phyloP scores from a whole-genome alignment of 23 tunicate species.

The Phallusia fumigata region DNA sequence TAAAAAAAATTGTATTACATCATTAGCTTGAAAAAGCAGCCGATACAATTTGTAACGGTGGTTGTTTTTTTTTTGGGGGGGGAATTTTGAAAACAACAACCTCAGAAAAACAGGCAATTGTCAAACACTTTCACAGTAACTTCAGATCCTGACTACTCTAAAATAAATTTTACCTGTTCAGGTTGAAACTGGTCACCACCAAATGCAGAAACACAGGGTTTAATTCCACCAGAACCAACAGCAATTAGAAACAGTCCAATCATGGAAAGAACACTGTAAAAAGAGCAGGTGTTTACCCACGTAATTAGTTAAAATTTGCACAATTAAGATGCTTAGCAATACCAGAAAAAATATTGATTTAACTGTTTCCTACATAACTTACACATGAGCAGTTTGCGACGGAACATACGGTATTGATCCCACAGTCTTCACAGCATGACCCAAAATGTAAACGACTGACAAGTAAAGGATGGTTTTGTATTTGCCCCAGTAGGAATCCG shows the following conservation, averaged over 20 bases:
- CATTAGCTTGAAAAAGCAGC: too few species aligned
- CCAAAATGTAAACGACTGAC: constrained; percentile 76
- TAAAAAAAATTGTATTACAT: too few species aligned
- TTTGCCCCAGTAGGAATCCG: constrained; percentile 98
- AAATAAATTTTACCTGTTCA: constrained; percentile 56
- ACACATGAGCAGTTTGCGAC: constrained; percentile 77
- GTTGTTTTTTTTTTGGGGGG: too few species aligned
- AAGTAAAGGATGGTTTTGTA: constrained; percentile 83
- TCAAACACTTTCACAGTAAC: too few species aligned
- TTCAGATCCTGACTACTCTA: too few species aligned
- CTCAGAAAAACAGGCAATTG: too few species aligned
- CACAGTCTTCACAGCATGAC: constrained; percentile 63
- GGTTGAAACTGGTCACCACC: constrained; percentile 96
- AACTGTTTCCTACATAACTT: constrained; percentile 14
- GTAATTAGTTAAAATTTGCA: too few species aligned
- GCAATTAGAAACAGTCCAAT: constrained; percentile 82
- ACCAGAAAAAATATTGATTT: neutral
- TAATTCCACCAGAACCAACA: constrained; percentile 96
- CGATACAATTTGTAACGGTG: too few species aligned
- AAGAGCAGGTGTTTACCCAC: neutral
- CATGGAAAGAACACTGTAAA: constrained; percentile 74
- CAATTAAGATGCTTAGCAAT: too few species aligned
- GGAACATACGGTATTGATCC: constrained; percentile 92
- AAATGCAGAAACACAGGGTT: constrained; percentile 97
- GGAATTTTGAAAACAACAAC: too few species aligned